Base-by-base conservation (phyloP, 2,888 invertebrate species). In the Amphipyra berbera region DNA sequence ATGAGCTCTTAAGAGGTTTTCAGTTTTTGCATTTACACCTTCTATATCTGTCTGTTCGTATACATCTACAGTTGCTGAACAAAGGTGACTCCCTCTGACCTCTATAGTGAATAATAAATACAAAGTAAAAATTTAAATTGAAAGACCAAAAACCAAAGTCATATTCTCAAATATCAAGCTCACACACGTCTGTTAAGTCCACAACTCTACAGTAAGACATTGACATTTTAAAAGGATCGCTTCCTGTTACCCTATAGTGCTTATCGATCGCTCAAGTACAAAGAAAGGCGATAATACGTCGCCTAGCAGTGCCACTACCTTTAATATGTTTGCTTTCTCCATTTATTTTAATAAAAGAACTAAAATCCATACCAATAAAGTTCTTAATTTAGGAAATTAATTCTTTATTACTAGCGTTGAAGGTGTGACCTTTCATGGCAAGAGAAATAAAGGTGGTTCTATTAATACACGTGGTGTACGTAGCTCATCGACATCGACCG, bases 221-320 rank as follows among this genome's bases (percentile, higher is more conserved):
- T 89, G 92, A 92, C 92, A 86, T 90, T 92, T 92, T 93, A 92
- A 93, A 93, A 91, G 91, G 85, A 88, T 88, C 78, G 79, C 85
- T 89, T 92, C 91, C 91, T 84, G 88, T 50, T 82, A 87, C 78
- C 58, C 63, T 79, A 86, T 88, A 86, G 52, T 73, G 76, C 65
- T 70, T 70, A 75, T 74, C 59, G 70, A 59, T 64, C 53, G 49
- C 46, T 64, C 45, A 55, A 63, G 59, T 57, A 14, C 15, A 38
- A 53, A 54, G 54, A 49, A 68, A 60, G 48, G 64, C 68, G 65
- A 73, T 72, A 70, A 73, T 75, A 69, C 62, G 55, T 61, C 46
- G 42, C 46, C 67, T 61, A 42, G 62, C 41, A 59, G 47, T 50
- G 57, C 49, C 21, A 44, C 12, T 66, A 27, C 21, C 21, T 21